Evolutionary conservation across 2,888 invertebrate genomes (phyloP).

Genomic region (Limnephilus marmoratus): DNA sequence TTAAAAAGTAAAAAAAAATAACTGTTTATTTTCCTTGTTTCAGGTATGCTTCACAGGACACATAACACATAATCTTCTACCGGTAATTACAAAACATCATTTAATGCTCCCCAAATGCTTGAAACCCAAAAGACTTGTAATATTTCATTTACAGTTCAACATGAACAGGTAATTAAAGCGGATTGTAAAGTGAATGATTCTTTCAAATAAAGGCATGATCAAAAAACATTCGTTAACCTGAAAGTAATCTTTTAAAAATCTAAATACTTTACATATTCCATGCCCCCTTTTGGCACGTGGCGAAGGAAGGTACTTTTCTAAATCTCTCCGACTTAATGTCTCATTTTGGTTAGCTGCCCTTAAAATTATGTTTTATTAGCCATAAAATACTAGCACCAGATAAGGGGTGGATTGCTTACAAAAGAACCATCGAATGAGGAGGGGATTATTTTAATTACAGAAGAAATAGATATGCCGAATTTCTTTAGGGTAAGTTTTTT

Average conservation of each 20-base stretch:
- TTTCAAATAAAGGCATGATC: slow-evolving; percentile 25
- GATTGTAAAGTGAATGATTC: not conserved
- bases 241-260: slow-evolving; percentile 48
- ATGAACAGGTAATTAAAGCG: slow-evolving; percentile 15
- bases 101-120: no score
- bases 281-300: slow-evolving; percentile 58
- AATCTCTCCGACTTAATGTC: slow-evolving; percentile 57
- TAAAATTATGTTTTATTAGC: slow-evolving; percentile 59
- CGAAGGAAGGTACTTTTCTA: slow-evolving; percentile 53
- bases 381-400: slow-evolving; percentile 58
- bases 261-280: slow-evolving; percentile 30
- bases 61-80: not conserved
- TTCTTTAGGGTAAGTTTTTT: not conserved
- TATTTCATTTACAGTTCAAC: not conserved
- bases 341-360: slow-evolving; percentile 55
- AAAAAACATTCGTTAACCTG: slow-evolving; percentile 48
- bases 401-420: slow-evolving; percentile 51
- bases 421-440: slow-evolving; percentile 39
- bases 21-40: slow-evolving; percentile 44
- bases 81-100: not conserved
- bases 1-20: not conserved
- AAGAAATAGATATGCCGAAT: slow-evolving; percentile 45
- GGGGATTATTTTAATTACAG: slow-evolving; percentile 42
- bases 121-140: not conserved
- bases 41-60: slow-evolving; percentile 43